Conservation (phyloP, 2,888 invertebrate species). For the Cyclophora punctaria region DNA sequence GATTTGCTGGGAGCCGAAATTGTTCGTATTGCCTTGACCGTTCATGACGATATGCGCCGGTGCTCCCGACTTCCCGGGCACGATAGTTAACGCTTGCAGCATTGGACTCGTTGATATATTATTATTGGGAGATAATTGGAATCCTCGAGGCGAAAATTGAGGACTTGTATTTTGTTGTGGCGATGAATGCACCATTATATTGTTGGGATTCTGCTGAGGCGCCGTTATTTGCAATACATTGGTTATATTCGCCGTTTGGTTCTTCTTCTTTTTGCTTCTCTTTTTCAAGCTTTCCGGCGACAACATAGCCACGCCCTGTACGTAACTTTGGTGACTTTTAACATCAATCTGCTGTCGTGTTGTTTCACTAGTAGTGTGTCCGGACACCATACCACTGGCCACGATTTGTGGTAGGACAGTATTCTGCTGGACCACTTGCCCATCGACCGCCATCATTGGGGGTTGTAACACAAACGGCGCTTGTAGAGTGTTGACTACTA, state of each 20-base stretch:
- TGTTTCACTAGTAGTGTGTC: slow-evolving; percentile 62
- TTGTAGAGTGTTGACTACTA: slow-evolving; percentile 86
- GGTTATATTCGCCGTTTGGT: slow-evolving; percentile 79
- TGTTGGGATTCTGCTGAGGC: slow-evolving; percentile 77
- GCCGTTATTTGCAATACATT: slow-evolving; percentile 81
- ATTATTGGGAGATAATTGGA: slow-evolving; percentile 82
- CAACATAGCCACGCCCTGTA: slow-evolving; percentile 69
- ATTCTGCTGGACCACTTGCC: slow-evolving; percentile 80
- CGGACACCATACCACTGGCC: slow-evolving; percentile 77
- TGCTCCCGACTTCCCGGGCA: slow-evolving; percentile 83
- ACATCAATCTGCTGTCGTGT: slow-evolving; percentile 74
- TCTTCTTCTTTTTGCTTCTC: slow-evolving; percentile 84
- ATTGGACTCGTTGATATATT: slow-evolving; percentile 80
- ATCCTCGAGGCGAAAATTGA: slow-evolving; percentile 82
- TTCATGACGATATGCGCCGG: slow-evolving; percentile 87
- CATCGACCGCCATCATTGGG: slow-evolving; percentile 84
- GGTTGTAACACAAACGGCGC: slow-evolving; percentile 87
- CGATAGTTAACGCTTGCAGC: slow-evolving; percentile 84
- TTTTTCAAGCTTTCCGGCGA: slow-evolving; percentile 82
- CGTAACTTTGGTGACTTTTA: slow-evolving; percentile 59
- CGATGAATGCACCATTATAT: slow-evolving; percentile 74
- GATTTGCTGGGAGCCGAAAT: slow-evolving; percentile 79
- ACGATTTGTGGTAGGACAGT: slow-evolving; percentile 82
- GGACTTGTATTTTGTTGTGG: slow-evolving; percentile 65
- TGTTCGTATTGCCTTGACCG: slow-evolving; percentile 77